Evolutionary conservation across 2,113 vertebrate species (phyloP), one percentile per base, ranked within the genome.

Genomic region (Gambusia holbrooki): DNA sequence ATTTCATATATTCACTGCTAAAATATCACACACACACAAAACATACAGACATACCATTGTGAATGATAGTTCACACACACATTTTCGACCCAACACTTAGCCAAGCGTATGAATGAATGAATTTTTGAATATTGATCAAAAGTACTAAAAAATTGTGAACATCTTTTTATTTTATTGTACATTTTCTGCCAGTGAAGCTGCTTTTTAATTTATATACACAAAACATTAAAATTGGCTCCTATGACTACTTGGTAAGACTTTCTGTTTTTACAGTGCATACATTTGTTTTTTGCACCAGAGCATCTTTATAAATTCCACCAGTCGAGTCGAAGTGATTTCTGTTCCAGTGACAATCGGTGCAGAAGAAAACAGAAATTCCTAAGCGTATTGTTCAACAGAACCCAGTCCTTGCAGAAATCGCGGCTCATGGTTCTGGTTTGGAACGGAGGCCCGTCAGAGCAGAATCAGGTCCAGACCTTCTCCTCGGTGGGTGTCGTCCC

Each of bases 401-500:
- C 65, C 68, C 58, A 62, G 73, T 64, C 60, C 69, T 76, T 71
- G 68, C 68, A 91, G 28, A 87, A 77, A 79, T 78, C 62, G 5
- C 81, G 70, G 83, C 77, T 75, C 84, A 74, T 81, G 85, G 77
- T 74, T 63, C 40, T 62, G 70, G 81, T 82, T 82, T 63, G 33
- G 84, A 61, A 84, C 80, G 87, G 83, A 87, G 63, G 73, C 29
- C 71, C 76, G 71, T 85, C 73, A 87, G 80, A 90, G 76, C 51
- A 70, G 84, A 73, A 78, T 88, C 74, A 74, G 72, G 81, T 82
- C 89, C 81, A 85, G 74, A 89, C 84, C 67, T 84, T 80, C 84
- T 90, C 86, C 87, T 84, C 88, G 87, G 71, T 89, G 89, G 91
- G 89, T 85, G 25, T 79, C 74, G 62, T 76, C 77, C 77, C 19